These are phyloP conservation scores for Cotesia glomerata DNA, from an alignment of 1,140 invertebrate species.

Conservation along the genomic window DNA sequence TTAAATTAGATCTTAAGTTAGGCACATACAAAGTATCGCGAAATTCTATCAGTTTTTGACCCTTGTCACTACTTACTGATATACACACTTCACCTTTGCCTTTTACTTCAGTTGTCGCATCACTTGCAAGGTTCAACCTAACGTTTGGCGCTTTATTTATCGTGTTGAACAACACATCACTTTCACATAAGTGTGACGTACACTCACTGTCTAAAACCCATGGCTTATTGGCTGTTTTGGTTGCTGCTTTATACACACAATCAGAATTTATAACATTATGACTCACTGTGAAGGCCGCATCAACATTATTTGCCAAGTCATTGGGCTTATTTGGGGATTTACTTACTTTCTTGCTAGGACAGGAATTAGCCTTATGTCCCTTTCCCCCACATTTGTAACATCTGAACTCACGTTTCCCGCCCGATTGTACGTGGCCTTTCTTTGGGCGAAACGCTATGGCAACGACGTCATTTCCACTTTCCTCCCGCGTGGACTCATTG, in stretches of 20 bases:
- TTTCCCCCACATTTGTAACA: background rate
- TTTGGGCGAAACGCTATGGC: constrained; percentile 1
- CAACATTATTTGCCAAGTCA: background rate
- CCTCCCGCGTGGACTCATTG: constrained; percentile 33
- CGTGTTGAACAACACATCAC: background rate
- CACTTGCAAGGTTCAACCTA: constrained; percentile 25
- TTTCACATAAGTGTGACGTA: constrained; percentile 25
- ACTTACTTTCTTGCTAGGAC: constrained; percentile 1
- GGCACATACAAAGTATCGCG: constrained; percentile 38
- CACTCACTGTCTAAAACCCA: constrained; percentile 30
- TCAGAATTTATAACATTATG: background rate
- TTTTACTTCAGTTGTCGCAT: constrained; percentile 8
- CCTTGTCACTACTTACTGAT: background rate
- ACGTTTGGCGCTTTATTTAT: background rate
- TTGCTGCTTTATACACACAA: background rate
- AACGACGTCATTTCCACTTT: constrained; percentile 7
- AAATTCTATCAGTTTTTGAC: constrained; percentile 24
- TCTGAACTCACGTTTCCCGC: background rate
- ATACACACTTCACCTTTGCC: constrained; percentile 24
- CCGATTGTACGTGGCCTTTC: background rate
- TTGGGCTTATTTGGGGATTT: background rate
- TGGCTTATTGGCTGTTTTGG: background rate
- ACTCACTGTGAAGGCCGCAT: background rate
- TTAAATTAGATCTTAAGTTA: constrained; percentile 37
- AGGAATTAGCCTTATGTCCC: background rate